These are phyloP conservation scores for Hololepta plana DNA, from an alignment of 2,888 invertebrate species.

Conservation along the genomic window DNA sequence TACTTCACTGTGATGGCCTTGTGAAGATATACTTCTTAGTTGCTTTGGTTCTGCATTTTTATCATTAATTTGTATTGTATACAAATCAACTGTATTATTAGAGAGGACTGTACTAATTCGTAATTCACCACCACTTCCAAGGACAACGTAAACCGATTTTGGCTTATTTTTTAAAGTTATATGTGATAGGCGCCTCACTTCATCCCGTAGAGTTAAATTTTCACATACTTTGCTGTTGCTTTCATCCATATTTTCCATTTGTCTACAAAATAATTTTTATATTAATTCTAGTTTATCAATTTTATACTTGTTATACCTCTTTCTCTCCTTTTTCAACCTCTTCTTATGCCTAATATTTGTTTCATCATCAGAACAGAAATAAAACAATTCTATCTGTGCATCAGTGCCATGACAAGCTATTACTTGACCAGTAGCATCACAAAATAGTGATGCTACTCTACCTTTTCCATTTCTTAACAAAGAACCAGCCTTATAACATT, in stretches of 20 bases:
- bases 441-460: slow-evolving; percentile 54
- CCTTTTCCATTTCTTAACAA: slow-evolving; percentile 64
- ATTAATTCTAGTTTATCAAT: slow-evolving; percentile 1
- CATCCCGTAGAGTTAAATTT: slow-evolving; percentile 48
- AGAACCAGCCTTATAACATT: slow-evolving; percentile 61
- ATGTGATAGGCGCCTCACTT: slow-evolving; percentile 47
- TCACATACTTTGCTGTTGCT: slow-evolving; percentile 12
- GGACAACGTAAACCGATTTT: slow-evolving; percentile 45
- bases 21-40: slow-evolving; percentile 45
- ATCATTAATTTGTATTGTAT: slow-evolving; percentile 33
- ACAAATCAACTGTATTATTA: slow-evolving; percentile 60
- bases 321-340: slow-evolving; percentile 56
- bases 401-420: slow-evolving; percentile 74
- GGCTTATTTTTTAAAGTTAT: slow-evolving; percentile 46
- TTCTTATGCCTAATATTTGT: slow-evolving; percentile 52
- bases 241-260: slow-evolving; percentile 22
- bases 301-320: slow-evolving; percentile 30
- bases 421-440: slow-evolving; percentile 53
- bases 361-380: slow-evolving; percentile 60
- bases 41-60: slow-evolving; percentile 34
- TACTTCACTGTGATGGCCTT: slow-evolving; percentile 84
- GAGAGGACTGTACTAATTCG: slow-evolving; percentile 45
- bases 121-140: slow-evolving; percentile 54
- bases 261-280: not conserved
- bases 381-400: slow-evolving; percentile 63